Conservation (phyloP, 2,888 invertebrate genomes). For the Agonum fuliginosum region DNA sequence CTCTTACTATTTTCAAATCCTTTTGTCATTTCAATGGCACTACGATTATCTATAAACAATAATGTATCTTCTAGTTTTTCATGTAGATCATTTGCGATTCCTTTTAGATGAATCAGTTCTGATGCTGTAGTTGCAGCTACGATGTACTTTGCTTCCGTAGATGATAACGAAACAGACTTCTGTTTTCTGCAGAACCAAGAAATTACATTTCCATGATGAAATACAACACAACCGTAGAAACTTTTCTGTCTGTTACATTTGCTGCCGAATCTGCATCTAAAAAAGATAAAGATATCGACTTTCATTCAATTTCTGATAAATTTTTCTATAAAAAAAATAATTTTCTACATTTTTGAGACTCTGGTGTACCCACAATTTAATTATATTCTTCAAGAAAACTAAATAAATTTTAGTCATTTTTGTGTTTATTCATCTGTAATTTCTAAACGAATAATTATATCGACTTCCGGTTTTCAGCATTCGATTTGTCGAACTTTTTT, state of each 20-base stretch:
- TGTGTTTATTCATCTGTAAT: too few species aligned
- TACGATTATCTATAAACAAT: conserved; percentile 13
- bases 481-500: too few species aligned
- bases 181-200: conserved; percentile 6
- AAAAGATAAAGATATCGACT: too few species aligned
- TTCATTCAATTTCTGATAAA: too few species aligned
- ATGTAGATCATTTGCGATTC: not conserved
- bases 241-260: not conserved
- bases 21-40: conserved; percentile 18
- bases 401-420: too few species aligned
- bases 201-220: not conserved
- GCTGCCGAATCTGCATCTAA: not conserved
- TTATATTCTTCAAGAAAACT: too few species aligned
- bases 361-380: too few species aligned
- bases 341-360: too few species aligned
- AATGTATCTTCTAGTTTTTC: not conserved
- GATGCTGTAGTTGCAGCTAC: not conserved
- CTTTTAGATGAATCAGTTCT: conserved; percentile 16
- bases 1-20: not conserved
- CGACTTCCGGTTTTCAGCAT: too few species aligned
- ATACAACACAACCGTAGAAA: not conserved
- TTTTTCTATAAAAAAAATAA: too few species aligned
- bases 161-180: conserved; percentile 22
- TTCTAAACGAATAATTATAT: too few species aligned
- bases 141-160: conserved; percentile 27